Conservation (phyloP, 2,888 invertebrate species). For the Omphaloscelis lunosa region DNA sequence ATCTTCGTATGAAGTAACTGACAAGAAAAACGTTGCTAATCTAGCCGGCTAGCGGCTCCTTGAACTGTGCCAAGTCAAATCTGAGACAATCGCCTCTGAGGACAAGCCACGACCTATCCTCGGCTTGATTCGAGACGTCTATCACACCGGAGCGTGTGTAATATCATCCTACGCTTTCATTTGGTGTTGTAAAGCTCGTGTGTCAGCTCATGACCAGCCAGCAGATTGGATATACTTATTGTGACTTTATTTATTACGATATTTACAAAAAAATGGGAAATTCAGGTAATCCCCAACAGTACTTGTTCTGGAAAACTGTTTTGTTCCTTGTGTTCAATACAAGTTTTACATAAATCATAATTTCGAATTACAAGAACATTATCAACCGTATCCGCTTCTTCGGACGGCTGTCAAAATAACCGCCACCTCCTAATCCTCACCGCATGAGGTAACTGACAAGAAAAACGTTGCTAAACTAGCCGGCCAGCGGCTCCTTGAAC, state of each 20-base stretch:
- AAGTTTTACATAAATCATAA: too few relatives aligned
- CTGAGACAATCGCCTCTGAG: conserved; percentile 66
- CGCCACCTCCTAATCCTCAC: background rate
- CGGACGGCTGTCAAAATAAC: conserved; percentile 63
- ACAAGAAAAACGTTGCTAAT: conserved; percentile 47
- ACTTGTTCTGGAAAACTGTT: background rate
- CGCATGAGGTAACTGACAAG: conserved; percentile 26
- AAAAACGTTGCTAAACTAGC: conserved; percentile 47
- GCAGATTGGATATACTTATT: too few relatives aligned
- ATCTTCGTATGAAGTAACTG: conserved; percentile 20
- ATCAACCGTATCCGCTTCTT: too few relatives aligned
- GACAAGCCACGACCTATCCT: conserved; percentile 70
- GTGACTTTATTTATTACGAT: too few relatives aligned
- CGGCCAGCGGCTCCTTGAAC: conserved; percentile 54
- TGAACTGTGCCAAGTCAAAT: conserved; percentile 71
- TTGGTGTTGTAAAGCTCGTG: too few relatives aligned
- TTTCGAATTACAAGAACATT: too few relatives aligned
- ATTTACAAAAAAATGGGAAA: background rate
- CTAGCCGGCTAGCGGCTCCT: conserved; percentile 41
- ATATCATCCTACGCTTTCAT: conserved; percentile 16
- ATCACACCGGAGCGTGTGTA: conserved; percentile 62
- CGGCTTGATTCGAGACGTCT: conserved; percentile 62
- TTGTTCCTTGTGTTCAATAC: too few relatives aligned
- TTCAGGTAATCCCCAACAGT: background rate
- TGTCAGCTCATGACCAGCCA: too few relatives aligned